These are phyloP conservation scores for Arvicanthis niloticus DNA, from an alignment of 2,113 vertebrate species.

Conservation along the genomic window DNA sequence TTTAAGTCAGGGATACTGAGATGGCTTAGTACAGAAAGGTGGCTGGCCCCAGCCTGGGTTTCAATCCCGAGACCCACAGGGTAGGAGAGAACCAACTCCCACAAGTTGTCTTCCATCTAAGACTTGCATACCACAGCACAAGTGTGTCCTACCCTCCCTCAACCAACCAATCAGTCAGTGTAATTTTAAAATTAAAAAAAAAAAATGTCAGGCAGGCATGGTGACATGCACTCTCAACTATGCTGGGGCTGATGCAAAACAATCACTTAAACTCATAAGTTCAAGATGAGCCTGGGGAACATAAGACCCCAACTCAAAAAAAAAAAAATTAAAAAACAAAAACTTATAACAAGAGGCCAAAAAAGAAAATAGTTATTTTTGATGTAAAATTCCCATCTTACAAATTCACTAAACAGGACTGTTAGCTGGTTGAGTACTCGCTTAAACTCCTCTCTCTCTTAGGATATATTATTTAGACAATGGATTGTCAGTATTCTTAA, in stretches of 20 bases:
- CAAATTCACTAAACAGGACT: background rate
- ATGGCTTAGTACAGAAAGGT: background rate
- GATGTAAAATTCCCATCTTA: conserved; percentile 41
- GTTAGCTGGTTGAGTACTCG: background rate
- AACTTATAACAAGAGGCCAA: background rate
- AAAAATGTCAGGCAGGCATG: background rate
- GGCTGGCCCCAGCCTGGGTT: background rate
- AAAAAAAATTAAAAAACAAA: background rate
- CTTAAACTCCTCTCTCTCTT: background rate
- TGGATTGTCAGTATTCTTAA: conserved; percentile 39
- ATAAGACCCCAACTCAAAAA: background rate
- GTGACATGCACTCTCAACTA: background rate
- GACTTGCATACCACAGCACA: too few species aligned
- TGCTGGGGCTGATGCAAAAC: background rate
- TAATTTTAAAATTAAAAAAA: background rate
- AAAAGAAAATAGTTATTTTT: conserved; percentile 35
- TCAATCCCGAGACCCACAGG: too few species aligned
- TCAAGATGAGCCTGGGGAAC: background rate
- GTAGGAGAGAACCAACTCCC: background rate
- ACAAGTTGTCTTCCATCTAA: fast-evolving
- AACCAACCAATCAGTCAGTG: background rate
- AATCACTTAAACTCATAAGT: background rate
- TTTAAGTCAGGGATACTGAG: background rate
- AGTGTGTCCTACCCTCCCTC: background rate
- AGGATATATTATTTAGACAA: background rate